phyloP scores from a whole-genome alignment of 2,113 vertebrate species.

The Myanophis thanlyinensis region DNA sequence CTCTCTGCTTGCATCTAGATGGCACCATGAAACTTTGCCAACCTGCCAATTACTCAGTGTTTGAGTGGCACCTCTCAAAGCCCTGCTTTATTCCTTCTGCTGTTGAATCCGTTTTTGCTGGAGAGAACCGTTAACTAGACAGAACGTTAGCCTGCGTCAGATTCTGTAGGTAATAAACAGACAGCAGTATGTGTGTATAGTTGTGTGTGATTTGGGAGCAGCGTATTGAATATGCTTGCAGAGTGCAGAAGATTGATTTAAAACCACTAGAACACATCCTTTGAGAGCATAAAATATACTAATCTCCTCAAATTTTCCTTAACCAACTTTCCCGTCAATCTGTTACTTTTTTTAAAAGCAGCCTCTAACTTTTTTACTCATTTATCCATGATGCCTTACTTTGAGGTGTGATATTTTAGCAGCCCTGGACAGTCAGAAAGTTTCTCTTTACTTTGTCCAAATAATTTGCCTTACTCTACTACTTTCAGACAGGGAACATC shows the following conservation, averaged over 20 bases:
- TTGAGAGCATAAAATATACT: background rate
- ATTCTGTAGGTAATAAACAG: background rate
- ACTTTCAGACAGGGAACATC: background rate
- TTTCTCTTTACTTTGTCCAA: background rate
- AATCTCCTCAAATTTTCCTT: background rate
- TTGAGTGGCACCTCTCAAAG: background rate
- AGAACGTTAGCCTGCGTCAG: background rate
- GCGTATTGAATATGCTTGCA: background rate
- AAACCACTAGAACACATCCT: background rate
- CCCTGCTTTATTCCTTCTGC: background rate
- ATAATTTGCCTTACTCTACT: background rate
- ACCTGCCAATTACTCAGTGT: background rate
- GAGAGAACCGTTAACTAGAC: rapidly evolving
- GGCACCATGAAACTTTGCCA: background rate
- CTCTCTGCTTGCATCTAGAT: background rate
- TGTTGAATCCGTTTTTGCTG: background rate
- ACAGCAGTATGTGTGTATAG: background rate
- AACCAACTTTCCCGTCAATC: background rate
- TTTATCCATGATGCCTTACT: background rate
- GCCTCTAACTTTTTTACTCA: background rate
- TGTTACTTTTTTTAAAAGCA: background rate
- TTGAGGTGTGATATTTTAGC: background rate
- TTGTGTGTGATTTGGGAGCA: background rate
- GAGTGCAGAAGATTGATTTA: background rate
- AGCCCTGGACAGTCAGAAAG: background rate